Percentiles rank a stretch among this genome's conserved stretches.
Evolutionary conservation across 2,797 vertebrate species (phyloP).

Genomic region (Tenualosa ilisha): DNA sequence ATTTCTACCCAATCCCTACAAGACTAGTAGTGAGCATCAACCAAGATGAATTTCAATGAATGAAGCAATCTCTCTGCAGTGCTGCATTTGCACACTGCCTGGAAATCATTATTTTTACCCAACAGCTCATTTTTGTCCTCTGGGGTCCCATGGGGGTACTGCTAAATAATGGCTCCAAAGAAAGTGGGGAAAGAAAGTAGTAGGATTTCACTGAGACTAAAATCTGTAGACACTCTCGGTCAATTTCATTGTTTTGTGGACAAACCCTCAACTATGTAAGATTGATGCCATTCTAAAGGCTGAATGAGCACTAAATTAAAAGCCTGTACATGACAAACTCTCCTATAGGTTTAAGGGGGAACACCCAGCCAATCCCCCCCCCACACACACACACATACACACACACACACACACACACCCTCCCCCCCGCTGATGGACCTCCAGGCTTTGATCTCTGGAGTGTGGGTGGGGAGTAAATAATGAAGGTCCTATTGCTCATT

Average conservation of each 20-base stretch:
- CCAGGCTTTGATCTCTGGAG: not conserved
- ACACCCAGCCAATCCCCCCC: too few relatives aligned
- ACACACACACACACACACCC: too few relatives aligned
- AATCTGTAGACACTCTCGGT: not conserved
- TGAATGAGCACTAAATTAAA: not conserved
- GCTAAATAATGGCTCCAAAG: not conserved
- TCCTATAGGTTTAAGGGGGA: too few relatives aligned
- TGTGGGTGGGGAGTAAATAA: not conserved
- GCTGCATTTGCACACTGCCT: not conserved
- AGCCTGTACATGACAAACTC: too few relatives aligned
- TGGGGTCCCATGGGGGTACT: not conserved
- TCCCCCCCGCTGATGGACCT: not conserved
- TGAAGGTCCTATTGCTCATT: not conserved
- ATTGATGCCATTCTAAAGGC: not conserved
- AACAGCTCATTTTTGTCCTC: not conserved
- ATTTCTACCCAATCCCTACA: slow-evolving; percentile 30
- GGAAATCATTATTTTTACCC: not conserved
- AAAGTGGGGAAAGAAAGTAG: not conserved
- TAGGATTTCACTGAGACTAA: too few relatives aligned
- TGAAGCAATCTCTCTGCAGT: not conserved
- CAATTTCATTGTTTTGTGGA: not conserved
- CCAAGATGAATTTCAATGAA: not conserved
- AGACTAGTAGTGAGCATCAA: not conserved
- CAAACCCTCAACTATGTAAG: not conserved
- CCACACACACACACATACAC: too few relatives aligned